Percentiles rank a stretch among this genome's conserved stretches.
phyloP scores from a whole-genome alignment of 2,888 invertebrate species.

The Ceraclea dissimilis region DNA sequence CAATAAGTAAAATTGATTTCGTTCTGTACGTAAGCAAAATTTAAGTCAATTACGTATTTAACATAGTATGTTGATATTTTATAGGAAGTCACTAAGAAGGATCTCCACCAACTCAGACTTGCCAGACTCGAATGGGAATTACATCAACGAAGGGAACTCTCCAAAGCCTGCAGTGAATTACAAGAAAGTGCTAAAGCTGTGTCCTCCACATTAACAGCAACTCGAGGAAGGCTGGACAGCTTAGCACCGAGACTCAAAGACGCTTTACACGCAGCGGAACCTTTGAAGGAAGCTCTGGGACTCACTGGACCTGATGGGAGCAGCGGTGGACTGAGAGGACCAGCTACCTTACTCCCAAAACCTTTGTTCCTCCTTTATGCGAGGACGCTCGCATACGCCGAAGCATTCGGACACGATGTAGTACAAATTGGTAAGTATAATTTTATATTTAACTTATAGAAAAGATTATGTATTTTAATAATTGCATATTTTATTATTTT shows the following conservation, averaged over 20 bases:
- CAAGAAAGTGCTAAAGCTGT: constrained; percentile 71
- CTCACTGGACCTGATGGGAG: constrained; percentile 33
- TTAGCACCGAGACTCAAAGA: constrained; percentile 67
- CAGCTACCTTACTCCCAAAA: constrained; percentile 67
- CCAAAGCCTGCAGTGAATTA: constrained; percentile 67
- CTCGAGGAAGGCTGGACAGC: constrained; percentile 70
- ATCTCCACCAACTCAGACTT: constrained; percentile 73
- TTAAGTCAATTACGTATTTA: too few species aligned
- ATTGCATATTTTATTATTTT: background rate
- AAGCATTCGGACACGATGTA: constrained; percentile 57
- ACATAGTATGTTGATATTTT: too few species aligned
- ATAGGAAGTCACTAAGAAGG: constrained; percentile 58
- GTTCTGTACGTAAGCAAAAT: too few species aligned
- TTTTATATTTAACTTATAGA: background rate
- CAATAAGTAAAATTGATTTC: too few species aligned
- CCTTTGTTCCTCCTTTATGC: constrained; percentile 83
- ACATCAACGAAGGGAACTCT: constrained; percentile 75
- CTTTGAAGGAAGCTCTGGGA: constrained; percentile 81
- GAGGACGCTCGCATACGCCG: constrained; percentile 73
- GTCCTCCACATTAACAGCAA: constrained; percentile 64
- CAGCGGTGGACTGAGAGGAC: constrained; percentile 26
- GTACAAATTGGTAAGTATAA: constrained; percentile 39
- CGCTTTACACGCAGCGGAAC: constrained; percentile 65
- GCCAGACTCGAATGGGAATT: constrained; percentile 89
- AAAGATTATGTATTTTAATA: background rate